Evolutionary conservation across 2,113 vertebrate species (phyloP), one percentile per base, ranked within the genome.

Genomic region (Rhombomys opimus): DNA sequence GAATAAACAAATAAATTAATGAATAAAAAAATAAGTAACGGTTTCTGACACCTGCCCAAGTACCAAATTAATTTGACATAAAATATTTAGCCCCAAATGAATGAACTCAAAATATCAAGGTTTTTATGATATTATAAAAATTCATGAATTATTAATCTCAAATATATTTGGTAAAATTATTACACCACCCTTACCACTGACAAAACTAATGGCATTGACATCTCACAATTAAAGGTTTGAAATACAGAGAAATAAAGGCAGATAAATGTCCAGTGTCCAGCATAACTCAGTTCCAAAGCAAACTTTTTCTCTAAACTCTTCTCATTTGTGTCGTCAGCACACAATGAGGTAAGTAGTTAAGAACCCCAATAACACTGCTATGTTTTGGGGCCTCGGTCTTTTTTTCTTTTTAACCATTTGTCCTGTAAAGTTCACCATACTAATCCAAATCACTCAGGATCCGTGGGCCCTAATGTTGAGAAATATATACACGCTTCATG

Each of bases 331-430:
- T 93, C 52, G 96, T 97, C 96, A 98, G 93, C 96, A 98, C 97
- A 96, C 94, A 97, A 93, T 95, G 98, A 98, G 97, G 97, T 98
- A 98, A 97, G 77, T 52, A 96, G 97, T 98, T 98, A 91, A 86
- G 75, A 38, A 54, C 81, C 96, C 97, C 89, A 94, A 89, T 92
- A 97, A 96, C 86, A 97, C 65, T 96, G 97, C 95, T 94, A 97
- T 93, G 52, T 68, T 78, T 90, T 41, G 80, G 52, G 38, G 82
- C 94, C 4, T 70, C 65, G 14, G 57, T 46, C 46, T 46, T 46
- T 46, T 52, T 85, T 96, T 22, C 65, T 85, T 97, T 77, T 92
- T 61, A 77, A 72, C 46, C 35, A 61, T 76, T 95, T 77, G 57
- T 63, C 72, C 87, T 75, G 32, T 57, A 57, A 91, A 81, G 78